Base-by-base conservation (phyloP, 2,888 invertebrate species). In the Lymantria monacha region DNA sequence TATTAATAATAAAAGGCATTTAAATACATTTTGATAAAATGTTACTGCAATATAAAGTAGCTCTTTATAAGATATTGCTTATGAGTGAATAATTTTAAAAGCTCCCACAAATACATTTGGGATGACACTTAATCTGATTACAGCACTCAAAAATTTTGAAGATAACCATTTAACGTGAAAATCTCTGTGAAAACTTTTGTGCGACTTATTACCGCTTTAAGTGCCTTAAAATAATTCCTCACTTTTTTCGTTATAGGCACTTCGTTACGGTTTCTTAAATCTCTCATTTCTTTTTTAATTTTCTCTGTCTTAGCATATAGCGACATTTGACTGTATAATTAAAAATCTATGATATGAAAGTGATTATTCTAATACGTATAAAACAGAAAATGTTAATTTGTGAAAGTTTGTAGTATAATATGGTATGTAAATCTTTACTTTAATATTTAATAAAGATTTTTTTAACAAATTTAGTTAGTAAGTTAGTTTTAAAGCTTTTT, bases 191-290 rank as follows among this genome's bases (percentile, higher is more conserved):
- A 82, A 84, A 83, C 74, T 80, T 80, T 80, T 69, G 70, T 71
- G 72, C 72, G 70, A 77, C 78, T 80, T 82, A 83, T 81, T 81
- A 76, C 76, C 75, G 79, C 79, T 79, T 77, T 77, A 75, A 79
- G 78, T 81, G 72, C 72, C 74, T 79, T 82, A 78, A 79, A 81
- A 83, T 83, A 81, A 83, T 81, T 80, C 83, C 76, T 72, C 75
- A 78, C 76, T 80, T 84, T 81, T 76, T 79, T 76, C 70, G 66
- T 69, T 70, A 67, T 65, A 72, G 76, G 71, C 76, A 80, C 79
- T 83, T 80, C 77, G 74, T 78, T 84, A 83, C 75, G 75, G 70
- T 74, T 66, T 79, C 79, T 79, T 85, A 83, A 76, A 79, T 85
- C 71, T 81, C 79, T 82, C 81, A 82, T 78, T n/a, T n/a, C n/a